These are phyloP conservation scores for Chouioia cunea DNA, from an alignment of 2,888 invertebrate species.

Conservation along the genomic window DNA sequence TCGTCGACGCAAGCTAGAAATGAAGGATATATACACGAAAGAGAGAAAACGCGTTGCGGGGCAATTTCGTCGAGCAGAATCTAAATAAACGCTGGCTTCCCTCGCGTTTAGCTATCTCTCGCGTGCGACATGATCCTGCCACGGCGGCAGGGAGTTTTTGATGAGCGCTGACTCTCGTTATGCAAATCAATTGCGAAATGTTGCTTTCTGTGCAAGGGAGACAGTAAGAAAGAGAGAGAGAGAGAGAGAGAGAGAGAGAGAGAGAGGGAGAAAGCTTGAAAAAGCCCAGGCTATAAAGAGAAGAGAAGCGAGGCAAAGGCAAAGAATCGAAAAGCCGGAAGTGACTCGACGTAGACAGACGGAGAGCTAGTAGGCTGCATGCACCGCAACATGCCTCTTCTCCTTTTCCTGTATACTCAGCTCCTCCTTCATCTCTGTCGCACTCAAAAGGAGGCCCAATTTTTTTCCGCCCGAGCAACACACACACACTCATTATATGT, in stretches of 20 bases:
- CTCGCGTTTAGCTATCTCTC: not conserved
- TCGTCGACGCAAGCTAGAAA: not conserved
- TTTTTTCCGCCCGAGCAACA: conserved; percentile 17
- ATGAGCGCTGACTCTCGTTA: conserved; percentile 29
- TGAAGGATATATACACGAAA: not conserved
- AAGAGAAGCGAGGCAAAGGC: conserved; percentile 5
- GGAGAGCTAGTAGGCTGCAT: not conserved
- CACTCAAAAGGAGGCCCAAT: conserved; percentile 20
- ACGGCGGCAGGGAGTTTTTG: conserved; percentile 15
- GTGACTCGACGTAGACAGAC: conserved; percentile 48
- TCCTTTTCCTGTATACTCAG: not conserved
- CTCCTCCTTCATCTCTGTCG: not conserved
- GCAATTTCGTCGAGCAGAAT: conserved; percentile 26
- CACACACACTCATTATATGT: not conserved
- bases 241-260: too few species aligned
- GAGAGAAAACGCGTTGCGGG: conserved; percentile 10
- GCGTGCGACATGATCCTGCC: too few species aligned
- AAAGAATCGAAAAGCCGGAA: conserved; percentile 49
- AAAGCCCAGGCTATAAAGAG: too few species aligned
- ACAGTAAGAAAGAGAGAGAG: too few species aligned
- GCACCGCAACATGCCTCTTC: conserved; percentile 13
- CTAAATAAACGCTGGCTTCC: conserved; percentile 31
- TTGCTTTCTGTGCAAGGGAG: too few species aligned
- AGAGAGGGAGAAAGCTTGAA: too few species aligned
- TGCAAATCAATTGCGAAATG: conserved; percentile 33